Percentiles rank a stretch among this genome's conserved stretches.
Evolutionary conservation across 2,888 invertebrate genomes (phyloP).

Genomic region (Epicampocera succincta): DNA sequence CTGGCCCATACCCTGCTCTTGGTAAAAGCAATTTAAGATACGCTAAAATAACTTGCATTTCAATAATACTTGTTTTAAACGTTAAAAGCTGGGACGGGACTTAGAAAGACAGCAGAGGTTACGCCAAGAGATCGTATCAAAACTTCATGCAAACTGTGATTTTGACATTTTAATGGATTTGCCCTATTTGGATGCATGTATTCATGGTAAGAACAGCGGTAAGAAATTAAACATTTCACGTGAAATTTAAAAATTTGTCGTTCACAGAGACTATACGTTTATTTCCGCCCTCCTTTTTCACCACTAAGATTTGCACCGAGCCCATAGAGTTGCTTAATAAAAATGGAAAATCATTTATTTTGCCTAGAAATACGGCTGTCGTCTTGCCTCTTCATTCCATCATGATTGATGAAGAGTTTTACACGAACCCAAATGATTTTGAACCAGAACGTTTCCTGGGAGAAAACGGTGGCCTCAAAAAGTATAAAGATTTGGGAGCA

Average conservation of each 20-base stretch:
- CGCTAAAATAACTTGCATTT: not conserved
- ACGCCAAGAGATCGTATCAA: slow-evolving; percentile 73
- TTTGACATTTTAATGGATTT: slow-evolving; percentile 77
- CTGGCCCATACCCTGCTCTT: slow-evolving; percentile 75
- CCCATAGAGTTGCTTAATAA: slow-evolving; percentile 73
- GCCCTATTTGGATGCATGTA: slow-evolving; percentile 78
- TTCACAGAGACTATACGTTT: too few relatives aligned
- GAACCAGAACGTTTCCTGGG: slow-evolving; percentile 74
- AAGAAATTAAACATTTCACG: too few relatives aligned
- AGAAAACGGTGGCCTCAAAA: slow-evolving; percentile 71
- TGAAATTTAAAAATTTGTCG: too few relatives aligned
- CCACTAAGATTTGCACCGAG: slow-evolving; percentile 75
- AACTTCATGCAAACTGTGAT: slow-evolving; percentile 69
- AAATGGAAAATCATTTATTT: slow-evolving; percentile 72
- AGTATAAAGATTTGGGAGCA: slow-evolving; percentile 63
- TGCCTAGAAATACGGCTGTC: slow-evolving; percentile 73
- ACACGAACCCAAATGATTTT: slow-evolving; percentile 73
- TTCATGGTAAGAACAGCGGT: slow-evolving; percentile 74
- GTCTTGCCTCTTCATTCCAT: slow-evolving; percentile 74
- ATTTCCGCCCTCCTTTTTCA: too few relatives aligned
- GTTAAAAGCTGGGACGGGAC: slow-evolving; percentile 73
- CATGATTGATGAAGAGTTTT: slow-evolving; percentile 76
- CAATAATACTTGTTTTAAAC: slow-evolving; percentile 19
- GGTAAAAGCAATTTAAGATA: slow-evolving; percentile 57
- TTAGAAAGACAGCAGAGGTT: slow-evolving; percentile 74